phyloP scores from a whole-genome alignment of 2,888 invertebrate genomes.

The Bibio marci region DNA sequence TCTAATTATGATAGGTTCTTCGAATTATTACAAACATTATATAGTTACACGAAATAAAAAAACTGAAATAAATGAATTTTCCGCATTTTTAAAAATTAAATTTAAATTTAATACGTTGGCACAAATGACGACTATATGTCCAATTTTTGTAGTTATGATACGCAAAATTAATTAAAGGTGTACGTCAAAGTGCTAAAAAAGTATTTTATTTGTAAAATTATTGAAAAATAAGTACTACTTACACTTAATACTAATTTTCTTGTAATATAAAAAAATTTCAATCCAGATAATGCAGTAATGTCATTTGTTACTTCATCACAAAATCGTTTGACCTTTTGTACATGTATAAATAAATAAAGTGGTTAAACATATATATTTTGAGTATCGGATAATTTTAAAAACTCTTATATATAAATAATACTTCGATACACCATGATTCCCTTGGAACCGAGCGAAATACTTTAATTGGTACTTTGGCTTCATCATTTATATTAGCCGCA shows the following conservation, averaged over 20 bases:
- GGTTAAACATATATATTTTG: neutral
- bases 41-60: too few relatives aligned
- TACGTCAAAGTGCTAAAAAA: too few relatives aligned
- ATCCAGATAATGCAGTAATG: conserved; percentile 24
- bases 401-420: conserved; percentile 8
- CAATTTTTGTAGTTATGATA: too few relatives aligned
- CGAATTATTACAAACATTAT: too few relatives aligned
- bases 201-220: too few relatives aligned
- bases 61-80: conserved; percentile 28
- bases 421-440: conserved; percentile 31
- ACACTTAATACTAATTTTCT: conserved; percentile 25
- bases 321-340: conserved; percentile 24
- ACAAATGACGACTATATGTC: too few relatives aligned
- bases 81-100: neutral
- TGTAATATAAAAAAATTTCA: conserved; percentile 27
- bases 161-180: too few relatives aligned
- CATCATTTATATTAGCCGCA: conserved; percentile 38
- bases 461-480: conserved; percentile 29
- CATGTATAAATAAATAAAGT: neutral
- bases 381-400: neutral
- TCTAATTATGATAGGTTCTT: too few relatives aligned
- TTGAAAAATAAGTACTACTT: too few relatives aligned
- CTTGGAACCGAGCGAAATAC: conserved; percentile 30
- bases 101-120: too few relatives aligned
- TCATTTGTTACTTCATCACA: conserved; percentile 24